phyloP scores from a whole-genome alignment of 2,113 vertebrate species.

The Ivindomyrus marchei region DNA sequence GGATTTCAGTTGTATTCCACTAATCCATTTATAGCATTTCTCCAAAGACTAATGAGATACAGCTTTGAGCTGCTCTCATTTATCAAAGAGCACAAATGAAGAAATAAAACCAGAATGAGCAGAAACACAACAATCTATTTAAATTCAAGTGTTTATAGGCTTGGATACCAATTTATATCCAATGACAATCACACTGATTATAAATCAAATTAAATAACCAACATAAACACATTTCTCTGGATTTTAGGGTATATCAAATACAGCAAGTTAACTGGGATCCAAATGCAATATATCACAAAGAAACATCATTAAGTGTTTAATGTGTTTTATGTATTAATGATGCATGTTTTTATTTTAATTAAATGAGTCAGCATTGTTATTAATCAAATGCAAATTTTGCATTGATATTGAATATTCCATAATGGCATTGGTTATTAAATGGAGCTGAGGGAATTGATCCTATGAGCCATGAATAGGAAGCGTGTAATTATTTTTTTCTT shows the following conservation, averaged over 20 bases:
- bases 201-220: conserved; percentile 57
- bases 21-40: conserved; percentile 50
- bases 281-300: conserved; percentile 50
- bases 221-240: conserved; percentile 47
- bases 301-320: conserved; percentile 49
- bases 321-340: conserved; percentile 54
- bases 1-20: conserved; percentile 38
- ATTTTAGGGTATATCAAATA: conserved; percentile 54
- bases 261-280: conserved; percentile 48
- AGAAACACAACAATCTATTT: conserved; percentile 36
- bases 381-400: conserved; percentile 36
- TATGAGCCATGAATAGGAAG: conserved; percentile 16
- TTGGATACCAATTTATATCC: conserved; percentile 51
- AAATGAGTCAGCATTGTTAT: neutral
- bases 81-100: conserved; percentile 35
- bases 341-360: conserved; percentile 38
- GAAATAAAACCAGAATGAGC: conserved; percentile 45
- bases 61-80: conserved; percentile 43
- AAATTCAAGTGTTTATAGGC: conserved; percentile 47
- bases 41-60: conserved; percentile 54
- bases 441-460: conserved; percentile 40
- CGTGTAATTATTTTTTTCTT: conserved; percentile 52
- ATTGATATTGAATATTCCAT: conserved; percentile 44
- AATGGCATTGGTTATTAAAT: conserved; percentile 53
- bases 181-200: conserved; percentile 53